These are phyloP conservation scores for Colossoma macropomum DNA, from an alignment of 2,113 vertebrate species.

Conservation along the genomic window DNA sequence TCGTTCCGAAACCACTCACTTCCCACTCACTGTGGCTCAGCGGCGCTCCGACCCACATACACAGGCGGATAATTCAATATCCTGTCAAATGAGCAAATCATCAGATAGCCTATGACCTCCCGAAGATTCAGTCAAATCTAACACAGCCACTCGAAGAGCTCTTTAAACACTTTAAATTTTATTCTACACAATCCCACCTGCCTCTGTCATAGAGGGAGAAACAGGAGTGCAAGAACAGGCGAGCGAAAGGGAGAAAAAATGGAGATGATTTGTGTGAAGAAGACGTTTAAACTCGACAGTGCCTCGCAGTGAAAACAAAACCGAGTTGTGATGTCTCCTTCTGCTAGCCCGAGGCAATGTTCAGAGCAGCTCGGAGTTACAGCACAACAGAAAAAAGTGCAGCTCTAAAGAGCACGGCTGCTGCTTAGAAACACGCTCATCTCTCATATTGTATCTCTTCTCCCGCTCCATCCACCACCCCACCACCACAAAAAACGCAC, in stretches of 20 bases:
- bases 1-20: constrained; percentile 21
- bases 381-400: constrained; percentile 53
- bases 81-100: constrained; percentile 25
- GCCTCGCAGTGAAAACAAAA: constrained; percentile 66
- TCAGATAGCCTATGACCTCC: constrained; percentile 28
- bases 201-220: neutral
- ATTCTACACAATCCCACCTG: neutral
- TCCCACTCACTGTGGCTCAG: constrained; percentile 19
- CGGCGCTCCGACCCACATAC: neutral
- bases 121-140: neutral
- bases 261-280: constrained; percentile 41
- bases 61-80: constrained; percentile 34
- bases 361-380: constrained; percentile 56
- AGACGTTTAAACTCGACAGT: constrained; percentile 53
- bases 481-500: neutral
- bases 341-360: constrained; percentile 66
- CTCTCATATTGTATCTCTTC: neutral
- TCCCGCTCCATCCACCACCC: neutral
- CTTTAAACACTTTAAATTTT: neutral
- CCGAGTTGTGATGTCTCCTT: constrained; percentile 69
- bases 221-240: constrained; percentile 6
- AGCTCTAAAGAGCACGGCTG: constrained; percentile 9
- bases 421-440: neutral
- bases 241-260: neutral
- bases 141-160: neutral